phyloP scores from a whole-genome alignment of 2,113 vertebrate genomes.

The Buteo buteo region DNA sequence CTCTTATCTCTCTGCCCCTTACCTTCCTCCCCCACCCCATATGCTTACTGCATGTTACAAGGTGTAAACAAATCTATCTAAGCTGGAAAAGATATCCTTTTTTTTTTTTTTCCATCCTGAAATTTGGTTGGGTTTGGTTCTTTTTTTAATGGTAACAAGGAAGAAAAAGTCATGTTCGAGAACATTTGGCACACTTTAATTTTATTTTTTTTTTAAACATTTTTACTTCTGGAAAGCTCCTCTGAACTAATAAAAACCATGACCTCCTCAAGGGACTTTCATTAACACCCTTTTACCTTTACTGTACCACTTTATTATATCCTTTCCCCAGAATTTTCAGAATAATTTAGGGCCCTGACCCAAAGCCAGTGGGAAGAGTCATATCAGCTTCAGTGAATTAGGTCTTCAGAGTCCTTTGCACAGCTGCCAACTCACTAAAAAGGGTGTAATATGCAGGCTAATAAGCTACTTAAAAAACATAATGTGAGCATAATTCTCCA shows the following conservation, averaged over 20 bases:
- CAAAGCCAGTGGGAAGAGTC: constrained; percentile 16
- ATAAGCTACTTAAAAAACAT: constrained; percentile 38
- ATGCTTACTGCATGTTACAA: neutral
- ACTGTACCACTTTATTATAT: neutral
- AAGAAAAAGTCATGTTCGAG: neutral
- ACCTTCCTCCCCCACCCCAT: neutral
- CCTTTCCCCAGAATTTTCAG: neutral
- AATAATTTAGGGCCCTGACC: neutral
- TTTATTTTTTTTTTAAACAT: neutral
- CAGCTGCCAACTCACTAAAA: constrained; percentile 39
- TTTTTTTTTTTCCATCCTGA: neutral
- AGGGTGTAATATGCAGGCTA: constrained; percentile 21
- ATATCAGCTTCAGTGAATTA: neutral
- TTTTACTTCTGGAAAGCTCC: neutral
- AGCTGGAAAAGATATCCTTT: neutral
- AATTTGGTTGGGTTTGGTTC: neutral
- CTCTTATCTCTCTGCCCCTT: neutral
- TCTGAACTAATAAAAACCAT: neutral
- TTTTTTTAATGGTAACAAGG: neutral
- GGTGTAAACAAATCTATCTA: neutral
- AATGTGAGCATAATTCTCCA: neutral
- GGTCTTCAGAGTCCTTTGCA: constrained; percentile 1
- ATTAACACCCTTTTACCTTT: constrained; percentile 8
- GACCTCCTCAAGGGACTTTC: neutral
- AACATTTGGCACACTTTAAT: neutral